Base-by-base conservation (phyloP, 2,888 invertebrate genomes). In the Resseliella maxima region DNA sequence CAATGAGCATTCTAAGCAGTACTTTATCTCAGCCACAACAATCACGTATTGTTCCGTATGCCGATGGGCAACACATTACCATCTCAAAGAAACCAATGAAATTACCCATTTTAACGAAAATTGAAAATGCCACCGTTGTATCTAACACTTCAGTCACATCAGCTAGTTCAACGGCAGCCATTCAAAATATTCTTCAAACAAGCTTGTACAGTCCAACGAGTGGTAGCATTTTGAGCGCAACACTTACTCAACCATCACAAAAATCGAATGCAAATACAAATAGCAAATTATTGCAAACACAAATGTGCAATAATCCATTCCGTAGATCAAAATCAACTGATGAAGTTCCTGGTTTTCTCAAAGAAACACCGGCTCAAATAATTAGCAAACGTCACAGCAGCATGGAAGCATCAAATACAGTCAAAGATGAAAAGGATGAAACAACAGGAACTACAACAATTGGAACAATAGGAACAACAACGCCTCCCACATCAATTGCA, bases 311-410 rank as follows among this genome's bases (percentile, higher is more conserved):
- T 1, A 86, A 86, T 64, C 92, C 93, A 0, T 89, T 93, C 27
- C 92, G 92, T 89, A 90, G 93, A 87, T 93, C 93, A 0, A 93
- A 93, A 88, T 93, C 93, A 10, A 92, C 92, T 0, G 93, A 93
- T 88, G 93, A 93, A 88, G 92, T 88, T 15, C 86, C 87, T 27
- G 87, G 92, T 0, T 92, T 92, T 87, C 92, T 91, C 88, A 92
- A 92, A 88, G 91, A 92, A 21, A 91, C 92, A 27, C 92, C 92
- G 0, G 92, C 92, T 10, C 92, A 92, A 88, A 92, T 92, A 86
- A 92, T 92, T 87, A 91, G 92, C 0, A 93, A 93, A 88, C 89
- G 92, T 46, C 92, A 92, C 87, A 93, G 93, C 87, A 93, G 93
- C 87, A 91, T 93, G 3, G 93, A 93, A 88, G 92, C 92, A 0